A percentile compares a stretch with the other conserved stretches of the same genome.
Evolutionary conservation across 2,888 invertebrate genomes (phyloP).

Genomic region (Acleris holmiana): DNA sequence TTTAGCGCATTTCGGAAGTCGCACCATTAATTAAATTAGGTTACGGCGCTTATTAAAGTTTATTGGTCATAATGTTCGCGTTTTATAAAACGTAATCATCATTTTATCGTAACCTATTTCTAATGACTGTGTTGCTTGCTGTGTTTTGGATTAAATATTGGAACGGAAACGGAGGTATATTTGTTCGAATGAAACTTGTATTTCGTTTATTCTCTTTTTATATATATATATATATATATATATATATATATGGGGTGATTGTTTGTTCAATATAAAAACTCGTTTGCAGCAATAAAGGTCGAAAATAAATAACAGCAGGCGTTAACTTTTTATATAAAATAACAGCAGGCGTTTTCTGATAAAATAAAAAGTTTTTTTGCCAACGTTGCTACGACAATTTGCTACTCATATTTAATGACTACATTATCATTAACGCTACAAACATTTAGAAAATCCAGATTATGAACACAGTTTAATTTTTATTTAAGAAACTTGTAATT

Average conservation of each 20-base stretch:
- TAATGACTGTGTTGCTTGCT: conserved; percentile 10
- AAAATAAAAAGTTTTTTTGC: too few relatives aligned
- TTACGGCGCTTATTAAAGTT: conserved; percentile 35
- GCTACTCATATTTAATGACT: too few relatives aligned
- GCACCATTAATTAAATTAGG: conserved; percentile 31
- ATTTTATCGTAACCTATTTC: conserved; percentile 22
- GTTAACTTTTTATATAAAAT: too few relatives aligned
- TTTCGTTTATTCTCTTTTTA: neutral
- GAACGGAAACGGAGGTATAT: conserved; percentile 6
- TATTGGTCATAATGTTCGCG: conserved; percentile 31
- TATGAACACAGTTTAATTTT: too few relatives aligned
- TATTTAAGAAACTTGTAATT: too few relatives aligned
- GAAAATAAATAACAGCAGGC: too few relatives aligned
- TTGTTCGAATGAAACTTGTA: conserved; percentile 3
- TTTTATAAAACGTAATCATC: conserved; percentile 31
- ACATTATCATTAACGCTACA: too few relatives aligned
- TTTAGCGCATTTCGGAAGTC: conserved; percentile 24
- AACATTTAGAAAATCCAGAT: too few relatives aligned
- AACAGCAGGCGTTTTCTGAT: too few relatives aligned
- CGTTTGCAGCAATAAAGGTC: neutral
- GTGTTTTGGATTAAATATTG: conserved; percentile 5
- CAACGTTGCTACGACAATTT: too few relatives aligned
- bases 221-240: neutral
- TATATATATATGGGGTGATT: neutral
- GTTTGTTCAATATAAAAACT: neutral